Percentiles rank a stretch among this genome's conserved stretches.
Evolutionary conservation across 1,140 invertebrate genomes (phyloP).

Genomic region (Paralvinella palmiformis): DNA sequence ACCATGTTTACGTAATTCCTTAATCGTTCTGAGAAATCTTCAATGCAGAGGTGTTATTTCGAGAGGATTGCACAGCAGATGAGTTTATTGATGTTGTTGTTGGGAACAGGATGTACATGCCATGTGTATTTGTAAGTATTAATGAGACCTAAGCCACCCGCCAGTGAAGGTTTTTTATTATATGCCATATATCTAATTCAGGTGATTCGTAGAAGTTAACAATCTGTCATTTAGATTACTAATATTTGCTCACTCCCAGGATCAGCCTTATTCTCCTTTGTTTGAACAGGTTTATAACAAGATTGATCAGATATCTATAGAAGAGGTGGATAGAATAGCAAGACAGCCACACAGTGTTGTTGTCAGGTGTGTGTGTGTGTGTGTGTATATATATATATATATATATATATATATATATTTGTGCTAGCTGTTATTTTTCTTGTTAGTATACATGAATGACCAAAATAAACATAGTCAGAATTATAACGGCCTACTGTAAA

Average conservation of each 20-base stretch:
- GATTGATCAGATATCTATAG: slow-evolving; percentile 99
- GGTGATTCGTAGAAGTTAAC: neutral
- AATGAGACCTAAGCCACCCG: too few species aligned
- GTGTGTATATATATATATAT: too few species aligned
- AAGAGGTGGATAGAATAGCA: slow-evolving; percentile 95
- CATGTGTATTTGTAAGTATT: slow-evolving; percentile 77
- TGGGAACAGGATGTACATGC: slow-evolving; percentile 93
- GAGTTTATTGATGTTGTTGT: slow-evolving; percentile 99
- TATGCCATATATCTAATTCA: too few species aligned
- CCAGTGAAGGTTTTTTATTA: too few species aligned
- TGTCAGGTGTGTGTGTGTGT: slow-evolving; percentile 65
- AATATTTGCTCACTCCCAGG: too few species aligned
- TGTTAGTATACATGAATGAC: too few species aligned
- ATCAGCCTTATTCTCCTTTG: too few species aligned
- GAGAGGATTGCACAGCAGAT: slow-evolving; percentile 92
- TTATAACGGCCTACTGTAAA: too few species aligned
- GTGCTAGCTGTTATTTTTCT: too few species aligned
- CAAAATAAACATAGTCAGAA: too few species aligned
- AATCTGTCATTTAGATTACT: neutral
- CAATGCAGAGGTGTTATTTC: slow-evolving; percentile 91
- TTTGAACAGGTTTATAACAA: slow-evolving; percentile 91
- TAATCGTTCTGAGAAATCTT: slow-evolving; percentile 77
- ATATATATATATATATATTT: too few species aligned
- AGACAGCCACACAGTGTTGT: slow-evolving; percentile 85
- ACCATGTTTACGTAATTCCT: too few species aligned